phyloP scores from a whole-genome alignment of 2,113 vertebrate genomes.

The Sus scrofa region T2T-Sscrofa CM000826.6:24063501-24064000 shows the following conservation, averaged over 20 bases:
- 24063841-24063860: neutral
- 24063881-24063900: neutral
- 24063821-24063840: slow-evolving; percentile 7
- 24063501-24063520: slow-evolving; percentile 35
- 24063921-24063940: neutral
- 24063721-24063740: slow-evolving; percentile 39
- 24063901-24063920: neutral
- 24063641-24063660: slow-evolving; percentile 47
- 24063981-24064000: slow-evolving; percentile 47
- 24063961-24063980: neutral
- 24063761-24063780: slow-evolving; percentile 32
- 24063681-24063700: slow-evolving; percentile 57
- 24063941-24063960: slow-evolving; percentile 1
- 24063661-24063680: slow-evolving; percentile 66
- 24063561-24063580: slow-evolving; percentile 55
- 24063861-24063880: slow-evolving; percentile 18
- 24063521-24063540: slow-evolving; percentile 41
- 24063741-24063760: slow-evolving; percentile 28
- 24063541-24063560: slow-evolving; percentile 62
- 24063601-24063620: slow-evolving; percentile 61
- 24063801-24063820: slow-evolving; percentile 53
- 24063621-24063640: slow-evolving; percentile 74
- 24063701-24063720: slow-evolving; percentile 43
- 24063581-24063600: slow-evolving; percentile 30
- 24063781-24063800: slow-evolving; percentile 33